Evolutionary conservation across 2,113 vertebrate species (phyloP).

Genomic region (Burhinus oedicnemus): DNA sequence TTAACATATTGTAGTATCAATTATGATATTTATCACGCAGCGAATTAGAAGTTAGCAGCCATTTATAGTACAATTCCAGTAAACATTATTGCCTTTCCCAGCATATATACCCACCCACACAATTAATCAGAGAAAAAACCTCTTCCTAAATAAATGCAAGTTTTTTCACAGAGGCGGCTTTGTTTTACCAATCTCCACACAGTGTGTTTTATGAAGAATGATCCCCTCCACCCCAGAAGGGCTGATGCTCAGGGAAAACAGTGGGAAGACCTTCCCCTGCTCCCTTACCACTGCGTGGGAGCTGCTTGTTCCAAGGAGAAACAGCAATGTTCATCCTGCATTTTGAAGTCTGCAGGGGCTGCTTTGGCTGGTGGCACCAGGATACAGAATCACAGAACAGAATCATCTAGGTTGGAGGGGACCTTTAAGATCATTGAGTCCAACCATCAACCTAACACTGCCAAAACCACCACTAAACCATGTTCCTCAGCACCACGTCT

Average conservation of each 20-base stretch:
- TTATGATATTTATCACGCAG: constrained; percentile 13
- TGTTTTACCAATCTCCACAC: not conserved
- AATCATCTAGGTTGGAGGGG: too few relatives aligned
- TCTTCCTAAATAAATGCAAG: not conserved
- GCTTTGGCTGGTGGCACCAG: too few relatives aligned
- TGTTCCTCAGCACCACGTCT: too few relatives aligned
- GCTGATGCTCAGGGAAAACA: not conserved
- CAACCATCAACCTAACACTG: too few relatives aligned
- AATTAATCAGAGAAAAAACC: constrained; percentile 35
- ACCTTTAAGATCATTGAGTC: too few relatives aligned
- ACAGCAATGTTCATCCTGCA: accelerated
- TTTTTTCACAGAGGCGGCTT: not conserved
- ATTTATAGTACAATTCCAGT: constrained; percentile 47
- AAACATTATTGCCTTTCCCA: constrained; percentile 58
- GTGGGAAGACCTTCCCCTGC: not conserved
- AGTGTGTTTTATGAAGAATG: not conserved
- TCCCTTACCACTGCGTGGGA: accelerated
- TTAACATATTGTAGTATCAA: constrained; percentile 29
- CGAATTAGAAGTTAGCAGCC: constrained; percentile 28
- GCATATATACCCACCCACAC: constrained; percentile 17
- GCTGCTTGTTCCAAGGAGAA: not conserved
- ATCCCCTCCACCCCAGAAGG: not conserved
- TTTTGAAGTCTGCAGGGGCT: not conserved
- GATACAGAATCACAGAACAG: too few relatives aligned
- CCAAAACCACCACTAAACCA: too few relatives aligned